These are phyloP conservation scores for Megalonaias nervosa DNA, from an alignment of 1,140 invertebrate genomes.

Conservation along the genomic window DNA sequence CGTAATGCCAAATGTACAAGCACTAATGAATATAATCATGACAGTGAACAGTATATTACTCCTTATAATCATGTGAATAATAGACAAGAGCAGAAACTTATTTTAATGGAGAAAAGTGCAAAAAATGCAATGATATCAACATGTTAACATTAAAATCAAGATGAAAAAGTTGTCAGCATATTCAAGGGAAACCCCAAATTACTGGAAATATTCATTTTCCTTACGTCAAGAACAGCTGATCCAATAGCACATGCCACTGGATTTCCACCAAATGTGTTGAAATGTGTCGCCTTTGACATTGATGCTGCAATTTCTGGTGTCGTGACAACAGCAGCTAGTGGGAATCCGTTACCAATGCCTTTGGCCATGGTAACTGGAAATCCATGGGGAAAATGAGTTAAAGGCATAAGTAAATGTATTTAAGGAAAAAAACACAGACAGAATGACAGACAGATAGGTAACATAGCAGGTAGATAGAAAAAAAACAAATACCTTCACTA, in stretches of 20 bases:
- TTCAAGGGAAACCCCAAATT: no score
- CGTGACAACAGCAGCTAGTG: constrained; percentile 94
- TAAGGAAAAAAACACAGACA: neutral
- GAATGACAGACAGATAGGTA: neutral
- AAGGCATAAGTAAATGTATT: neutral
- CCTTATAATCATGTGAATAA: no score
- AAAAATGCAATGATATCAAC: no score
- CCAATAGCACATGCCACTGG: constrained; percentile 91
- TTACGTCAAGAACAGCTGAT: constrained; percentile 89
- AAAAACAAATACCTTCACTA: no score
- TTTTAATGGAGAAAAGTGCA: no score
- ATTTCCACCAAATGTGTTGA: constrained; percentile 98
- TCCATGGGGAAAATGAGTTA: neutral
- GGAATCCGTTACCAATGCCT: constrained; percentile 88
- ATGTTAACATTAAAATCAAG: no score
- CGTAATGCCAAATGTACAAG: no score
- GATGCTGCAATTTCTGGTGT: constrained; percentile 86
- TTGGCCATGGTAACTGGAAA: constrained; percentile 76
- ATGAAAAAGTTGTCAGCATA: no score
- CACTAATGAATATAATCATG: no score
- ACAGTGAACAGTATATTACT: no score
- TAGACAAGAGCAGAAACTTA: no score
- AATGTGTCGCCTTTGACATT: constrained; percentile 85
- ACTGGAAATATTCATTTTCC: constrained; percentile 19
- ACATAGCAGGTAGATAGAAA: no score